Conservation (phyloP, 30 jellyfish, hydroid and myxozoan genomes). For the Aurelia aurita region DNA sequence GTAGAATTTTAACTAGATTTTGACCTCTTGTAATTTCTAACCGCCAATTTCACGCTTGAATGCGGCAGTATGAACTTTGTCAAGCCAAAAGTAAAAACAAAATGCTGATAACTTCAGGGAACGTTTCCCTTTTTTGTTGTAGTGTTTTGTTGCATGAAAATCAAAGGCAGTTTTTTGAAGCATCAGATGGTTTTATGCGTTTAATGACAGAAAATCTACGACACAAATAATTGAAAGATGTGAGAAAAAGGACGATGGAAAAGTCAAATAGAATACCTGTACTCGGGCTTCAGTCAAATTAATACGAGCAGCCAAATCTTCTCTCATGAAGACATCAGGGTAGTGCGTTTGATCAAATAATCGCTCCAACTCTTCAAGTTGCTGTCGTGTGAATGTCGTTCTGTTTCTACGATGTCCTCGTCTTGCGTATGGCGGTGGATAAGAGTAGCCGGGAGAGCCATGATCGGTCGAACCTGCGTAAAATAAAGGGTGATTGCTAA, state of each 20-base stretch:
- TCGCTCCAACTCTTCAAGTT: constrained; percentile 87
- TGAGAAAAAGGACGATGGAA: not conserved
- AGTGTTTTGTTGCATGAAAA: too few relatives aligned
- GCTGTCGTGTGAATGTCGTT: constrained; percentile 92
- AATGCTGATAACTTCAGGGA: too few relatives aligned
- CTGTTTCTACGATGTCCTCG: constrained; percentile 93
- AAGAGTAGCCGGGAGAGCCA: constrained; percentile 69
- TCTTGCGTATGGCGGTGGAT: constrained; percentile 91
- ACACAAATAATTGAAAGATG: not conserved
- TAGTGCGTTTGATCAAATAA: constrained; percentile 86
- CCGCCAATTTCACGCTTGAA: too few relatives aligned
- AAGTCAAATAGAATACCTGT: constrained; percentile 61
- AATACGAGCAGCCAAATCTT: constrained; percentile 84
- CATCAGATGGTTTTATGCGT: too few relatives aligned
- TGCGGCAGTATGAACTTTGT: too few relatives aligned
- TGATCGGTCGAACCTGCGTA: constrained; percentile 72
- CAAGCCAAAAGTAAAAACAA: too few relatives aligned
- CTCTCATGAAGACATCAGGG: constrained; percentile 93
- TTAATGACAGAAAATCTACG: too few relatives aligned
- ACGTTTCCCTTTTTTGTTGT: too few relatives aligned
- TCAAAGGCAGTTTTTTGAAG: too few relatives aligned
- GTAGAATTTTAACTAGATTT: too few relatives aligned
- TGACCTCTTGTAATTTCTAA: too few relatives aligned
- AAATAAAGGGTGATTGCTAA: constrained; percentile 54
- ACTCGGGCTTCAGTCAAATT: constrained; percentile 91